Evolutionary conservation across 2,113 vertebrate species (phyloP), one percentile per base, ranked within the genome.

Genomic region (Festucalex cinctus): DNA sequence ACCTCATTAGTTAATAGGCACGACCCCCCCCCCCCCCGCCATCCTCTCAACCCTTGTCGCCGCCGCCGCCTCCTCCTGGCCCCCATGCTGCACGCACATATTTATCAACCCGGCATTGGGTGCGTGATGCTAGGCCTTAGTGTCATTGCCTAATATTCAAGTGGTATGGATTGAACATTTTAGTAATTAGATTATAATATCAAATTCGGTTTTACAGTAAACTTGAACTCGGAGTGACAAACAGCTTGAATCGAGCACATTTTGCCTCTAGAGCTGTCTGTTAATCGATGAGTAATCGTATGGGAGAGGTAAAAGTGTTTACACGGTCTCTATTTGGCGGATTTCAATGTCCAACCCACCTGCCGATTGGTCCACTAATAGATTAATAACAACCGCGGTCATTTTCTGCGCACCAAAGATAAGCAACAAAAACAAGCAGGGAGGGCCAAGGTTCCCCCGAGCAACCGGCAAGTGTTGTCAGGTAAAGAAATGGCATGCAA

Each of bases 1-100:
- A 87, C 77, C 78, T 86, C 78, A 83, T 84, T 84, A 84, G 75
- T 79, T 81, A 80, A 83, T 35, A 75, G 74, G 65, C 77, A 68
- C 19, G 13, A 9, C 1, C 51, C 5, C 17, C 22, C 22, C 53
- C 53, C 22, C 26, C 51, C 9, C 3, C 10, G 0, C 49, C 51
- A 1, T 3, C 9, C 10, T 53, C 61, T 4, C 28, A 32, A 32
- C 28, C 2, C 28, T 32, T 32, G 28, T 4, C 28, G 28, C 28
- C 4, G 28, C 28, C 28, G 2, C 28, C 28, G 2, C 28, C 28
- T 32, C 28, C 28, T 32, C 28, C 28, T 32, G 28, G 28, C 28
- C 28, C 59, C 71, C 53, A 46, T 76, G 71, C 76, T 32, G 19
- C 46, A 49, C 20, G 77, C 26, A 72, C 56, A 58, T 54, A 70